Percentiles rank a stretch among this genome's conserved stretches.
These are phyloP conservation scores for Dinoponera quadriceps DNA, from an alignment of 1,140 invertebrate species.

Conservation along the genomic window DNA sequence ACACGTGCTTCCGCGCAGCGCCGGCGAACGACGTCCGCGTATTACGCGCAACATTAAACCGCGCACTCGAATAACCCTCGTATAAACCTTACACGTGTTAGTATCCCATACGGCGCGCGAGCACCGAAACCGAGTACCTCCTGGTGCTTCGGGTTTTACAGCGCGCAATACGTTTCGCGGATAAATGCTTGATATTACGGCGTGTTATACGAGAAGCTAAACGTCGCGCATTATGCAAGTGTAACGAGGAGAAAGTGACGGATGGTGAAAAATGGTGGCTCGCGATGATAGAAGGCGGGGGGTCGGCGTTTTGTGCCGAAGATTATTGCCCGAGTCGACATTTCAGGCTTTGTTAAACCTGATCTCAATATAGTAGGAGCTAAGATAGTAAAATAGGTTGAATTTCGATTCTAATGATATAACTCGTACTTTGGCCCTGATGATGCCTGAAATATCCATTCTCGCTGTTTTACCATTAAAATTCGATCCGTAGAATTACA, in stretches of 20 bases:
- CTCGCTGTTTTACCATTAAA: too few relatives aligned
- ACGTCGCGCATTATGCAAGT: neutral
- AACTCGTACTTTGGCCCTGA: too few relatives aligned
- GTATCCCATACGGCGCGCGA: neutral
- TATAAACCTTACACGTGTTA: constrained; percentile 16
- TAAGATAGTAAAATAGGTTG: too few relatives aligned
- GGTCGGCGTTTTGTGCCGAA: too few relatives aligned
- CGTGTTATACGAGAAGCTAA: neutral
- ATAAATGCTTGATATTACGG: constrained; percentile 8
- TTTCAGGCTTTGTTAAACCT: too few relatives aligned
- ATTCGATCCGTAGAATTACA: too few relatives aligned
- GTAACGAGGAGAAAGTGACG: neutral
- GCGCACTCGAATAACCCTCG: constrained; percentile 35
- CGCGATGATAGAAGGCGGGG: neutral
- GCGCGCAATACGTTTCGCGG: neutral
- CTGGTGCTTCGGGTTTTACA: constrained; percentile 14
- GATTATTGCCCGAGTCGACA: too few relatives aligned
- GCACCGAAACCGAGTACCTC: neutral
- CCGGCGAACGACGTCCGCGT: constrained; percentile 27
- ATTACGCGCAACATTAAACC: constrained; percentile 54
- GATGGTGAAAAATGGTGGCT: neutral
- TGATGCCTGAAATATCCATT: too few relatives aligned
- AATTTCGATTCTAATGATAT: too few relatives aligned
- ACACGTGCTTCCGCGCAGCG: constrained; percentile 36
- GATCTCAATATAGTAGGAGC: too few relatives aligned